Evolutionary conservation across 1,140 invertebrate species (phyloP), one percentile per base, ranked within the genome.

Genomic region (Pseudomyrmex flavicornis): DNA sequence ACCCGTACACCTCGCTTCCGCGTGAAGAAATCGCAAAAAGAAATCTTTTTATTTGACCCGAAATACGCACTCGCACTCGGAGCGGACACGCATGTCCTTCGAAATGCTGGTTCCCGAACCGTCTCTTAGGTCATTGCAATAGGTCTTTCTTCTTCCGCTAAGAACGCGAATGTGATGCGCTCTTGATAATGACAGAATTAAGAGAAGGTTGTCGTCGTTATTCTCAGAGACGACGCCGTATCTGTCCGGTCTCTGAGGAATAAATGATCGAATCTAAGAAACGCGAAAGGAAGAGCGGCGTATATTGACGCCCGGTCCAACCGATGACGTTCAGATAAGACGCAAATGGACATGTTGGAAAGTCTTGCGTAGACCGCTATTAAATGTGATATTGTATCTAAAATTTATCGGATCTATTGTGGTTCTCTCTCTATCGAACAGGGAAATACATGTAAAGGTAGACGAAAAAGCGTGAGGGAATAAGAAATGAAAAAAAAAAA

Each of bases 331-430:
- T 35, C 35, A 70, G 72, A 52, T 83, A 66, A n/a, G 52, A 22
- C 26, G 26, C 26, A 72, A 88, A 35, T 35, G 35, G 35, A 35
- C 35, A 35, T 35, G 54, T 76, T 59, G 56, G 72, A 76, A 54
- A 82, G 72, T 85, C 66, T 85, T 70, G 88, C 75, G 73, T 80
- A 79, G 70, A 90, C 89, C 85, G 91, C 87, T 79, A 22, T 10
- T 88, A 93, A 92, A 92, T 93, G 93, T 93, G 92, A 93, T 93
- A 93, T 92, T 91, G 89, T 91, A 85, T 91, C 88, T 89, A 91
- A 92, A 52, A 93, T 91, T 90, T 92, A 91, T 90, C 88, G 89
- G 88, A 90, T 91, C 87, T 89, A 85, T 82, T 80, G 87, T 69
- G 89, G 87, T 35, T 35, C 35, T 35, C 4, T 35, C 35, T 35